These are phyloP conservation scores for Podargus strigoides DNA, from an alignment of 2,797 vertebrate species.

Conservation along the genomic window DNA sequence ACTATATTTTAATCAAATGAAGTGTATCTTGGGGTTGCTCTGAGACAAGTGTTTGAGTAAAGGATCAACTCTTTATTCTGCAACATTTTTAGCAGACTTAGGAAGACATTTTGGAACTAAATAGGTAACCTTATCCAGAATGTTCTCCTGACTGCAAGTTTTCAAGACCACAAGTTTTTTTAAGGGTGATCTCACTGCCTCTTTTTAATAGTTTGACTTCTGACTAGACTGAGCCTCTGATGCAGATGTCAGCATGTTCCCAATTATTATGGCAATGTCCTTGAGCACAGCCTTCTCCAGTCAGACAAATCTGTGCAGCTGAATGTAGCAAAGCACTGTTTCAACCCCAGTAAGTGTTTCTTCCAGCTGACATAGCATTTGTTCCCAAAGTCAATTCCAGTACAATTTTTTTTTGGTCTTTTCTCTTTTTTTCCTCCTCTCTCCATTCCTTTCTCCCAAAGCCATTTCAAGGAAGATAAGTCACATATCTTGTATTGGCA, in stretches of 20 bases:
- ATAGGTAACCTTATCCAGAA: background rate
- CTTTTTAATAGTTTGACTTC: background rate
- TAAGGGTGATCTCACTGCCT: background rate
- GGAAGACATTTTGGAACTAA: background rate
- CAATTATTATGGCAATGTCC: background rate
- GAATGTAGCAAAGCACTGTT: conserved; percentile 15
- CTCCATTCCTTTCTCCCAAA: background rate
- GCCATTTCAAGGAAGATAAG: background rate
- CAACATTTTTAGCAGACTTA: background rate
- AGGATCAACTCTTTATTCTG: background rate
- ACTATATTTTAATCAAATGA: background rate
- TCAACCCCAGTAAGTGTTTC: background rate
- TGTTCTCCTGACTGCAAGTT: background rate
- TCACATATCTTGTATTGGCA: background rate
- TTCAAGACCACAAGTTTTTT: background rate
- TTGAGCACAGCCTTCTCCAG: background rate
- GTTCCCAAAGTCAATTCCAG: conserved; percentile 17
- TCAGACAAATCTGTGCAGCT: background rate
- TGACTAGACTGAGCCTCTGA: background rate
- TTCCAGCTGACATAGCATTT: conserved; percentile 32
- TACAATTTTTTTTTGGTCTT: background rate
- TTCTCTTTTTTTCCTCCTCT: background rate
- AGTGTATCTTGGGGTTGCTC: background rate
- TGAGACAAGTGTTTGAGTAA: background rate
- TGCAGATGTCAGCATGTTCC: conserved; percentile 31